These are phyloP conservation scores for Xylocopa sonorina DNA, from an alignment of 1,140 invertebrate species.

Conservation along the genomic window DNA sequence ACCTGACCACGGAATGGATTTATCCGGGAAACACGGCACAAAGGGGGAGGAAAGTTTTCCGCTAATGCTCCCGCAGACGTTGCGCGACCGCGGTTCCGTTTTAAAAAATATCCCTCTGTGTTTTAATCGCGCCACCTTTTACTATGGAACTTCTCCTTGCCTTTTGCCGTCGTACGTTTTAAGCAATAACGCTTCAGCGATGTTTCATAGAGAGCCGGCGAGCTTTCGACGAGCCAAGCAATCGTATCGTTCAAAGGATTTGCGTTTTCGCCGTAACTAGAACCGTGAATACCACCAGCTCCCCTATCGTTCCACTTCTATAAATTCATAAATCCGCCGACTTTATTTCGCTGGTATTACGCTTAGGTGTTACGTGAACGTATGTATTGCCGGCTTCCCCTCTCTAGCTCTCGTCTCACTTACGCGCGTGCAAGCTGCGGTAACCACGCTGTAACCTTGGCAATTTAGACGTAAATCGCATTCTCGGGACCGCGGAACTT, in stretches of 20 bases:
- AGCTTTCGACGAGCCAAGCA: not conserved
- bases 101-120: constrained; percentile 36
- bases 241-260: not conserved
- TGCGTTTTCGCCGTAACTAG: not conserved
- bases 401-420: no score
- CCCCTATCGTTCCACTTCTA: not conserved
- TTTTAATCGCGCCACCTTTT: constrained; percentile 44
- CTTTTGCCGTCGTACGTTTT: not conserved
- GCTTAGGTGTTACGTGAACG: constrained; percentile 33
- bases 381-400: constrained; percentile 5
- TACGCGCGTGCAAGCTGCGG: constrained; percentile 49
- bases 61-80: constrained; percentile 65
- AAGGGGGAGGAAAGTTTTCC: constrained; percentile 69
- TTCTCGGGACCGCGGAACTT: constrained; percentile 63
- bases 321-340: constrained; percentile 32
- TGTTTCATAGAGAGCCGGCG: not conserved
- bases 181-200: not conserved
- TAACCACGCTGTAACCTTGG: constrained; percentile 64
- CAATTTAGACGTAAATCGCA: constrained; percentile 70
- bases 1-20: constrained; percentile 77
- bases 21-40: constrained; percentile 71
- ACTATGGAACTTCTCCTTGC: not conserved
- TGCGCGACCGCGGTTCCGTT: constrained; percentile 14
- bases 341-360: constrained; percentile 30
- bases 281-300: not conserved